Conservation (phyloP, 2,797 vertebrate species). For the Microctenopoma steveboyesi region DNA sequence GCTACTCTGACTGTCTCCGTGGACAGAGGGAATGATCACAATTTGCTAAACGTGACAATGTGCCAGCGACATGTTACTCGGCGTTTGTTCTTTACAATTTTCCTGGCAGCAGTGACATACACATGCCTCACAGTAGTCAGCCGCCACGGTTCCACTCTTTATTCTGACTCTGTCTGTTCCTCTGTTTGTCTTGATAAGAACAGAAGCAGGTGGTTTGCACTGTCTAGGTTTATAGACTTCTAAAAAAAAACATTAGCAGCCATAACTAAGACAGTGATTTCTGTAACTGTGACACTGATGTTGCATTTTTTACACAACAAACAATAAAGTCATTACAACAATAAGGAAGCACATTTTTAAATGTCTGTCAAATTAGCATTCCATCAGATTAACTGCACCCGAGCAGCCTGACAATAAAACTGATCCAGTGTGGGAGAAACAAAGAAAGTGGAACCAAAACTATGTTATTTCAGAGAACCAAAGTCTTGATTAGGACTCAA, state of each 20-base stretch:
- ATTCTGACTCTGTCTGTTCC: not conserved
- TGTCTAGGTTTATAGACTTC: too few species aligned
- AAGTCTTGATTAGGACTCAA: too few species aligned
- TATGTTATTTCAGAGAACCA: too few species aligned
- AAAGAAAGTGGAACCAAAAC: too few species aligned
- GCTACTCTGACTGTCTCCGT: not conserved
- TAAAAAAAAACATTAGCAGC: not conserved
- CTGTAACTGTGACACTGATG: not conserved
- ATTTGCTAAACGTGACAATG: constrained; percentile 24
- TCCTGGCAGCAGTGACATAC: constrained; percentile 39
- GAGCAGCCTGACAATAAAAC: too few species aligned
- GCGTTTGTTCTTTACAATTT: constrained; percentile 41
- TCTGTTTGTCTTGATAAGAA: constrained; percentile 27
- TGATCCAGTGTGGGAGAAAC: too few species aligned
- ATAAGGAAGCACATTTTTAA: too few species aligned
- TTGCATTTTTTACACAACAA: too few species aligned
- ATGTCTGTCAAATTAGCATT: too few species aligned
- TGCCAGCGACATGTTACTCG: constrained; percentile 30
- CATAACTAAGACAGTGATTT: not conserved
- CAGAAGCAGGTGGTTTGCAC: constrained; percentile 4
- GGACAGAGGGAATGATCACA: constrained; percentile 32
- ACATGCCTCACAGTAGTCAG: constrained; percentile 57
- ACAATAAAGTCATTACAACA: too few species aligned
- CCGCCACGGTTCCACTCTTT: constrained; percentile 3
- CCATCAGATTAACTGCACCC: too few species aligned